Evolutionary conservation across 2,113 vertebrate genomes (phyloP), one percentile per base, ranked within the genome.

Genomic region (Rhinopomastus cyanomelas): DNA sequence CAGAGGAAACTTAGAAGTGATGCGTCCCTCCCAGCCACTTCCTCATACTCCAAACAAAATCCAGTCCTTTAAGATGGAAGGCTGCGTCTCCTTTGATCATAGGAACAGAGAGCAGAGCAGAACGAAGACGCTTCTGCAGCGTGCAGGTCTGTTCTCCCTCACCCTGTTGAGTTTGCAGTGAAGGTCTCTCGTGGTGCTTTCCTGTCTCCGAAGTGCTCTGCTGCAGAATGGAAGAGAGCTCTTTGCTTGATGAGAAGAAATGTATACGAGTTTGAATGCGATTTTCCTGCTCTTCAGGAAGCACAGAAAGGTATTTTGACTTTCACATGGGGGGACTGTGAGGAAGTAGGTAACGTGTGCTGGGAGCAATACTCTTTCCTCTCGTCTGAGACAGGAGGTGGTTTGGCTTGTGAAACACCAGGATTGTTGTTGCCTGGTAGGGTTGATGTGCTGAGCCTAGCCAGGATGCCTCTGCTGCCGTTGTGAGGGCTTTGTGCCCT

Each of bases 221-320:
- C 59, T 94, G 60, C 88, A 94, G 94, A 52, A 96, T 95, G 94
- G 86, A 87, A 91, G 94, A 95, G 67, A 87, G 81, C 25, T 78
- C 71, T 76, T 92, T 88, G 60, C 71, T 94, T n/a, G 74, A 64
- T 32, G 55, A 86, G 94, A 90, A 90, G 92, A 93, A 68, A 94
- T 96, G 88, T 91, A 90, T 88, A 3, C 81, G 42, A 73, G 56
- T 62, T 80, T 96, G 95, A 95, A 90, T 94, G 92, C 81, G 2
- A 93, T 96, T 92, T 94, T 94, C 86, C 89, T 95, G 88, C 90
- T 94, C 92, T 96, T 95, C 94, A 94, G 84, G 92, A 95, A 95
- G 71, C 84, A 92, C 90, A 95, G 60, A 93, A 93, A 96, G 95
- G 95, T 96, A 96, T 92, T 95, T 87, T 86, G 74, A 76, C 74